Conservation (phyloP, 2,113 vertebrate genomes). For the Actenoides lindsayi region DNA sequence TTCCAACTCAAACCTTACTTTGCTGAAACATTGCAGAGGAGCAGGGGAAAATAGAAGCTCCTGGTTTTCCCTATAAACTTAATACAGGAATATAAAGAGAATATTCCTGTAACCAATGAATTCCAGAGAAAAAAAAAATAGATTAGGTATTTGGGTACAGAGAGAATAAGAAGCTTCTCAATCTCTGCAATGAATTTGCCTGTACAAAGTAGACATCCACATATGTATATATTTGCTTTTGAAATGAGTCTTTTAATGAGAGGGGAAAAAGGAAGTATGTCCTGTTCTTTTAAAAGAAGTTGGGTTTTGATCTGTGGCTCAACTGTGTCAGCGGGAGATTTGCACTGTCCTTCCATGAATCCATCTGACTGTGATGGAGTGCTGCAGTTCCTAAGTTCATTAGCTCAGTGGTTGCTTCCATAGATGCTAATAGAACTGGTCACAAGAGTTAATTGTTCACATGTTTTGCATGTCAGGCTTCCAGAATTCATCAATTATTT, state of each 20-base stretch:
- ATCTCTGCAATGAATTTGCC: background rate
- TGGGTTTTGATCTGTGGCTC: background rate
- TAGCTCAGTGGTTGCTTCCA: background rate
- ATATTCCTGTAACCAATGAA: background rate
- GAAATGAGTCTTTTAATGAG: background rate
- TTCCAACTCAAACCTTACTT: conserved; percentile 33
- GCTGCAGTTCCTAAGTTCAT: background rate
- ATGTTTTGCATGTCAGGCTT: background rate
- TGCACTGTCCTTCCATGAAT: background rate
- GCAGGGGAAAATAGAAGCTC: background rate
- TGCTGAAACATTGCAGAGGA: background rate
- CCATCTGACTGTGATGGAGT: background rate
- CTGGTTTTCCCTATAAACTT: background rate
- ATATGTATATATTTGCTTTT: background rate
- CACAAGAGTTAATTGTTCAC: background rate
- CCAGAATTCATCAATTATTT: background rate
- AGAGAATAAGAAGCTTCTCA: background rate
- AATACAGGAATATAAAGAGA: background rate
- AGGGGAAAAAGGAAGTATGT: background rate
- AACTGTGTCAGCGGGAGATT: background rate
- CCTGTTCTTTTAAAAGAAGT: background rate
- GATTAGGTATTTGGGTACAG: background rate
- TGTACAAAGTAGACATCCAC: background rate
- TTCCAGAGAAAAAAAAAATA: background rate
- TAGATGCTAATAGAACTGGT: background rate